phyloP scores from a whole-genome alignment of 2,888 invertebrate species.

The Brachypterus glaber region DNA sequence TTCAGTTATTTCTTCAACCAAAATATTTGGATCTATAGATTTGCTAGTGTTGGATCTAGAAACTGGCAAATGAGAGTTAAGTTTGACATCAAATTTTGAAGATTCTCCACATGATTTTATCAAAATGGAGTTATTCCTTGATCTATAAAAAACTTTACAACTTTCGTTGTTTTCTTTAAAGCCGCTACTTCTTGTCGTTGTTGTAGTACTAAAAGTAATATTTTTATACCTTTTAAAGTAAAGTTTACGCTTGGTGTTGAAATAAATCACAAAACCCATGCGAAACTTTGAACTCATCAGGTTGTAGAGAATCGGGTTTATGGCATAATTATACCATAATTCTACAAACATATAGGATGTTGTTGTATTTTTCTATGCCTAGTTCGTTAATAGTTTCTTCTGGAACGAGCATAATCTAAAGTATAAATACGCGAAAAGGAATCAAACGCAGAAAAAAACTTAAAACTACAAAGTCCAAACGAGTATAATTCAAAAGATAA shows the following conservation, averaged over 20 bases:
- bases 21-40: conserved; percentile 40
- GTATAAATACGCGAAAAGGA: conserved; percentile 74
- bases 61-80: no score
- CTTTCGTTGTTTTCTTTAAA: conserved; percentile 31
- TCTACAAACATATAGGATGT: conserved; percentile 72
- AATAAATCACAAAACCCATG: conserved; percentile 64
- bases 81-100: no score
- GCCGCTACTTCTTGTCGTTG: conserved; percentile 37
- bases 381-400: conserved; percentile 57
- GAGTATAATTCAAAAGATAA: conserved; percentile 67
- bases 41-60: conserved; percentile 50
- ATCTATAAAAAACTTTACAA: conserved; percentile 33
- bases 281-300: conserved; percentile 87
- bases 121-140: conserved; percentile 32
- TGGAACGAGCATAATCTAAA: conserved; percentile 74
- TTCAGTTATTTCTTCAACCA: conserved; percentile 12
- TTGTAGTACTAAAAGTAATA: conserved; percentile 51
- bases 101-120: conserved; percentile 34
- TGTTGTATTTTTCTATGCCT: conserved; percentile 71
- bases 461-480: conserved; percentile 72
- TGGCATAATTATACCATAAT: conserved; percentile 81
- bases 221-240: conserved; percentile 41
- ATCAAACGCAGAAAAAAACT: conserved; percentile 83
- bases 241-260: conserved; percentile 45
- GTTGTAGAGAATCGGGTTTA: conserved; percentile 88